These are phyloP conservation scores for Brachylomia viminalis DNA, from an alignment of 2,888 invertebrate genomes.

Conservation along the genomic window DNA sequence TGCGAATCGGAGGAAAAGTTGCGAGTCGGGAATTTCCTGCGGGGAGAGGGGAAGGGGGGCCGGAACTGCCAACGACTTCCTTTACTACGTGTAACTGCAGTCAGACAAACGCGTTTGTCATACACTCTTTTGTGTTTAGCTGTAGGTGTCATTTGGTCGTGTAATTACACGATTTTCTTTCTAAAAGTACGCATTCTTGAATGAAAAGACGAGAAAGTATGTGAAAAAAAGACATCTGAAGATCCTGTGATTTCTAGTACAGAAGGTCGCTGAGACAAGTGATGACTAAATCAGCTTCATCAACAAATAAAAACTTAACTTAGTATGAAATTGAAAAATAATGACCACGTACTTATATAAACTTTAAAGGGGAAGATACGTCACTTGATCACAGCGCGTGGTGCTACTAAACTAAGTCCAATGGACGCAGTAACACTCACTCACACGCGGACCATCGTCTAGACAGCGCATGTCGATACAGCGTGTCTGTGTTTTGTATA, in stretches of 20 bases:
- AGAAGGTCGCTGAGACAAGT: background rate
- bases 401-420: too few species aligned
- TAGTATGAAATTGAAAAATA: background rate
- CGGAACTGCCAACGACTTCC: conserved; percentile 86
- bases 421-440: too few species aligned
- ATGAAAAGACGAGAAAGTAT: background rate
- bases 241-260: too few species aligned
- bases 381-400: too few species aligned
- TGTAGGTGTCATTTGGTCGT: conserved; percentile 25
- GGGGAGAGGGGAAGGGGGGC: conserved; percentile 72
- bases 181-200: background rate
- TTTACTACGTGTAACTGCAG: conserved; percentile 72
- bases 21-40: conserved; percentile 80
- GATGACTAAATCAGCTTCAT: too few species aligned
- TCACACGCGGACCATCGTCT: too few species aligned
- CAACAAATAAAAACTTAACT: background rate
- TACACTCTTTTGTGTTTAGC: conserved; percentile 48
- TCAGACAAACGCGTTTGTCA: conserved; percentile 70
- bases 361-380: too few species aligned
- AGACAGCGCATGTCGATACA: too few species aligned
- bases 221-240: background rate
- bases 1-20: conserved; percentile 74
- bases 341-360: too few species aligned
- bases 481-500: too few species aligned
- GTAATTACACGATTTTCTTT: conserved; percentile 17